Evolutionary conservation across 1,140 invertebrate genomes (phyloP), one percentile per base, ranked within the genome.

Genomic region (Rhopalosiphum maidis): DNA sequence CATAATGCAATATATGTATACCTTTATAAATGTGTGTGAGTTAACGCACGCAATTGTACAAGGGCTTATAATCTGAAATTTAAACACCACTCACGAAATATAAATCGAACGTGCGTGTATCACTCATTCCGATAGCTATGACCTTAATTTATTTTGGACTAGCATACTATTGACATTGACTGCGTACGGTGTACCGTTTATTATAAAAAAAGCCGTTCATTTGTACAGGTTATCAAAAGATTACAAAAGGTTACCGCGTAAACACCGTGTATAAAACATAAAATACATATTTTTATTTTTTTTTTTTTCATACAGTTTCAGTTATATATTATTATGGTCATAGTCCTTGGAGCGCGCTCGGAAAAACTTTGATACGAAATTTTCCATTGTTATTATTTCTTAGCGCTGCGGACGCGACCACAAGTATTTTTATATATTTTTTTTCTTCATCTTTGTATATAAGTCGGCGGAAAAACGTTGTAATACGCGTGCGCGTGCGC

Each of bases 81-180:
- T 15, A 86, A 85, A 86, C 15, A 51, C 18, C 83, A 86, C 37
- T 41, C 23, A 43, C 23, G 83, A 41, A 25, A 25, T 41, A 43
- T 25, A 43, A 35, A 77, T 77, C n/a, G 60, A 77, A 18, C 60
- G 60, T 77, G 60, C 60, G n/a, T n/a, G 60, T 18, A 86, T 41
- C 37, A 85, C 22, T 18, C 82, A 46, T 41, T 46, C 37, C 23
- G 85, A 86, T 46, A 86, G 21, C 85, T 30, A 25, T n/a, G 41
- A 86, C 83, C 85, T 86, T 46, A 86, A 86, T 86, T 77, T 86
- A 86, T 86, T 86, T 86, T 46, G 43, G 85, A 46, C 85, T n/a
- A 48, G 37, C 83, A 43, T 46, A 30, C 41, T 85, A 86, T 86
- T 86, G 85, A 86, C 85, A 86, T 86, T 86, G 85, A 46, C 43